Percentiles rank a stretch among this genome's conserved stretches.
Evolutionary conservation across 1,140 invertebrate genomes (phyloP).

Genomic region (Amyelois transitella): DNA sequence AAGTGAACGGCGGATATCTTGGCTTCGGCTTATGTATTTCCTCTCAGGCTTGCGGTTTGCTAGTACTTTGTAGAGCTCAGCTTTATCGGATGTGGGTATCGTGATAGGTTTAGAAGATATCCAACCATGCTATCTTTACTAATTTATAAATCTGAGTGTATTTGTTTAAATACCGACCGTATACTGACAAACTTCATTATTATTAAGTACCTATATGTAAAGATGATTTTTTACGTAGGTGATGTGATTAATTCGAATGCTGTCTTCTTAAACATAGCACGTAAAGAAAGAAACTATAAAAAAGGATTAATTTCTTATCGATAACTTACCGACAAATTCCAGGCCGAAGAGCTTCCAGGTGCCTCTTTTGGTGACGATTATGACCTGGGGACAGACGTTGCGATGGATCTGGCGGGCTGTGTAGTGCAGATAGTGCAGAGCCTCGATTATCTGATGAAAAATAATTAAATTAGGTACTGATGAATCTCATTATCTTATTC

Average conservation of each 20-base stretch:
- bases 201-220: not conserved
- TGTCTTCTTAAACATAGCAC: not conserved
- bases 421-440: constrained; percentile 93
- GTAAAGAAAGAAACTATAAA: not conserved
- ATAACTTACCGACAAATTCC: constrained; percentile 91
- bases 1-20: too few relatives aligned
- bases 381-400: constrained; percentile 94
- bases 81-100: too few relatives aligned
- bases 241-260: too few relatives aligned
- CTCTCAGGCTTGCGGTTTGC: too few relatives aligned
- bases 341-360: constrained; percentile 97
- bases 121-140: too few relatives aligned
- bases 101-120: too few relatives aligned
- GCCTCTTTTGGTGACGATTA: constrained; percentile 94
- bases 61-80: too few relatives aligned
- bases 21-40: too few relatives aligned
- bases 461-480: too few relatives aligned
- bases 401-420: constrained; percentile 89
- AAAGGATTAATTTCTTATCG: too few relatives aligned
- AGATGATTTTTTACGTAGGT: not conserved
- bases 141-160: too few relatives aligned
- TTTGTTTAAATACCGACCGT: not conserved
- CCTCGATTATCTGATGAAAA: constrained; percentile 90
- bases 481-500: too few relatives aligned
- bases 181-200: not conserved